Percentiles rank a stretch among this genome's conserved stretches.
These are phyloP conservation scores for Heteropelma amictum DNA, from an alignment of 2,888 invertebrate species.

Conservation along the genomic window DNA sequence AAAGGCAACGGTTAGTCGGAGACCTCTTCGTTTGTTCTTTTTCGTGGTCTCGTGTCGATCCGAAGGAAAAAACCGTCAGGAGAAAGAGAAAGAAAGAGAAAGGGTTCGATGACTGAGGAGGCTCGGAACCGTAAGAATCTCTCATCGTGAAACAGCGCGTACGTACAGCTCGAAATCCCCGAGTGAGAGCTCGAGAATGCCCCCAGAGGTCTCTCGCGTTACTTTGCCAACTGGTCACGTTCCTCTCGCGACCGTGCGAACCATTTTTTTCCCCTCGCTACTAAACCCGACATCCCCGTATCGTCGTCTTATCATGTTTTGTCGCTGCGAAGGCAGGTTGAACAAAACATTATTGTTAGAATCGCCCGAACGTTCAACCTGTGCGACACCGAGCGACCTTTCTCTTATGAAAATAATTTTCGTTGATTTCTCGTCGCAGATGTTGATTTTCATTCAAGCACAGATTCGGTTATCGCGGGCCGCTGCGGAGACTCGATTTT, in stretches of 20 bases:
- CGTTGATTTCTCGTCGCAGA: no score
- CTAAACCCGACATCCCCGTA: not conserved
- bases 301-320: not conserved
- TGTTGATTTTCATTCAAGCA: no score
- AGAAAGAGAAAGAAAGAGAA: slow-evolving; percentile 53
- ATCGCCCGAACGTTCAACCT: no score
- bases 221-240: slow-evolving; percentile 59
- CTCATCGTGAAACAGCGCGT: slow-evolving; percentile 5
- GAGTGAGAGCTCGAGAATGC: slow-evolving; percentile 2
- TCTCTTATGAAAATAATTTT: no score
- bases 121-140: slow-evolving; percentile 42
- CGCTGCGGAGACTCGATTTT: no score
- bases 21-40: slow-evolving; percentile 21
- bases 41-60: slow-evolving; percentile 4
- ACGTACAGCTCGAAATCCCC: not conserved
- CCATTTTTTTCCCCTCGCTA: slow-evolving; percentile 54
- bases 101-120: slow-evolving; percentile 56
- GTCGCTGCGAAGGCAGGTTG: no score
- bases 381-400: no score
- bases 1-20: slow-evolving; percentile 33
- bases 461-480: no score
- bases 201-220: slow-evolving; percentile 25
- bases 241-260: slow-evolving; percentile 63
- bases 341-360: no score
- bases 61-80: slow-evolving; percentile 22